Conservation (phyloP, 2,888 invertebrate genomes). For the Hypercompe scribonia region DNA sequence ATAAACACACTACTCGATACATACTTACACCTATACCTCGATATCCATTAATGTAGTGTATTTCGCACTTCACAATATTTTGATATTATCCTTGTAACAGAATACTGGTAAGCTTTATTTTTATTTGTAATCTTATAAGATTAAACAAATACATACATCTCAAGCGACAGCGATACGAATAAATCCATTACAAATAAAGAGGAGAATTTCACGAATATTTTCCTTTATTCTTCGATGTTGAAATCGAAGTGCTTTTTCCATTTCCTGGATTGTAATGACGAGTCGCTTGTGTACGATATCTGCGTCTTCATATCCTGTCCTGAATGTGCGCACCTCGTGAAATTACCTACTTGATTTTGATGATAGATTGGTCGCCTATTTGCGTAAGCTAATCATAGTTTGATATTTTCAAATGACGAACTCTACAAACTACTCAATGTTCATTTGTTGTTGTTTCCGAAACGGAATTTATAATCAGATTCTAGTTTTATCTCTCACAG, state of each 20-base stretch:
- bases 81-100: background rate
- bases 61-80: background rate
- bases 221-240: slow-evolving; percentile 42
- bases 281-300: slow-evolving; percentile 30
- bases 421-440: background rate
- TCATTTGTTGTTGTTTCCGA: background rate
- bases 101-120: background rate
- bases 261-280: slow-evolving; percentile 46
- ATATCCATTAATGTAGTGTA: background rate
- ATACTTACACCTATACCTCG: background rate
- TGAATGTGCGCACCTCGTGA: slow-evolving; percentile 43
- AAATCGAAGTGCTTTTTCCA: slow-evolving; percentile 54
- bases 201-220: slow-evolving; percentile 25
- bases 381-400: slow-evolving; percentile 20
- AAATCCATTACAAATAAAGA: background rate
- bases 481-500: background rate
- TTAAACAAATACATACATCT: background rate
- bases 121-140: background rate
- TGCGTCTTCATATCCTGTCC: slow-evolving; percentile 48
- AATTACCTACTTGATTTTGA: slow-evolving; percentile 53
- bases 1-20: background rate
- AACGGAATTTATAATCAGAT: background rate
- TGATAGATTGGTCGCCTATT: slow-evolving; percentile 45
- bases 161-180: background rate
- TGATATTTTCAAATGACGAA: background rate